Evolutionary conservation across 2,797 vertebrate genomes (phyloP), one percentile per base, ranked within the genome.

Genomic region (Ctenopoma kingsleyae): DNA sequence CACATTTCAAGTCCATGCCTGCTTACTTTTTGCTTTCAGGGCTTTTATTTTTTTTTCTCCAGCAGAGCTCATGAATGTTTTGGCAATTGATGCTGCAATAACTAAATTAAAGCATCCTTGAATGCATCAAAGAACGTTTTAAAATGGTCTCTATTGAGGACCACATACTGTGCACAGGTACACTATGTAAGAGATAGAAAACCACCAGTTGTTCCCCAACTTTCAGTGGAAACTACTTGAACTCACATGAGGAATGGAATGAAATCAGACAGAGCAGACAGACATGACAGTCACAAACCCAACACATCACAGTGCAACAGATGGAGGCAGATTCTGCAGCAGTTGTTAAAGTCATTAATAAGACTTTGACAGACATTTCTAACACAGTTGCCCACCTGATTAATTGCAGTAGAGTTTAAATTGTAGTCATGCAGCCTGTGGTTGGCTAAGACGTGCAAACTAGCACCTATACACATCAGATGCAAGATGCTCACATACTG

Each of bases 381-480:
- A 59, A 46, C 57, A 62, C 72, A 51, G 66, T 72, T 79, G 59
- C 48, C 67, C 53, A 60, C 51, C 43, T 83, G 85, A 91, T 85
- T 78, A 77, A 87, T 84, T 67, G 57, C 59, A 55, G 41, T 52
- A 50, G 19, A 32, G 54, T 74, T 78, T 57, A 56, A 57, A 69
- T 48, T 67, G 46, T 36, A 84, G 68, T 80, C 58, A 67, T 75
- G 63, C 69, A 58, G 56, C 69, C 58, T 43, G 38, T 52, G 58
- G 56, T 78, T 67, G 60, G 63, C 55, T 46, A 27, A 55, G n/a
- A 70, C 58, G n/a, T 30, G 41, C 20, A 43, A 75, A 54, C 30
- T 13, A 22, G 46, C 40, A 40, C 38, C 56, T 50, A 30, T 49
- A 69, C 71, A 57, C 27, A 55, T 47, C 27, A 52, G 19, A 74